Evolutionary conservation across 2,797 vertebrate species (phyloP), one percentile per base, ranked within the genome.

Genomic region (Clamator glandarius): DNA sequence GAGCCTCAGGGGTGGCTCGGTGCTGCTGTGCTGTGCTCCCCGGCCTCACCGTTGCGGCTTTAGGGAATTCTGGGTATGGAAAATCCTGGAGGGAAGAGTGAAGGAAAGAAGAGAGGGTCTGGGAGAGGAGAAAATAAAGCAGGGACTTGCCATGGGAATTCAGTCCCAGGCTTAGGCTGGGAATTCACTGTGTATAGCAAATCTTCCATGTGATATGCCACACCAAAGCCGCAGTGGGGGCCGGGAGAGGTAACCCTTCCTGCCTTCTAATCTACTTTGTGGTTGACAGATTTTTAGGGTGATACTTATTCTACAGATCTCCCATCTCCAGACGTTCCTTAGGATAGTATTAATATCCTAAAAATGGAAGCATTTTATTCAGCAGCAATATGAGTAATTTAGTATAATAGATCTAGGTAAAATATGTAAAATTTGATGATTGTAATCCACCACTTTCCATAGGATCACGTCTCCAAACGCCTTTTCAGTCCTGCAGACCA

Each of bases 151-250:
- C 10, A 19, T 7, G n/a, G 25, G 15, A 50, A n/a, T 51, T 9
- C 5, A 46, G 1, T 9, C 8, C 31, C 21, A 6, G 64, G 14
- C 0, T 78, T 5, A 19, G 44, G 35, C 35, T 55, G 72, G 63
- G 48, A 77, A 69, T 55, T 83, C 35, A 8, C 57, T 67, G 54
- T 10, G 35, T 15, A 3, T 2, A 0, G 6, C 0, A 1, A 2
- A 2, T 44, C 80, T 52, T 23, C 57, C 11, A 51, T 0, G 39
- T 29, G 39, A 9, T 0, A 4, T 12, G 10, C 12, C 48, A n/a
- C 0, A 6, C 18, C 61, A 28, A 26, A 21, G 75, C 31, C 1
- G 0, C 9, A 0, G 18, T 2, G 16, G n/a, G 3, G 5, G 6
- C 35, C 62, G 6, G 59, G 42, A 41, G 8, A 11, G 1, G 3